phyloP scores from a whole-genome alignment of 2,888 invertebrate species.

The Phaedon cochleariae region DNA sequence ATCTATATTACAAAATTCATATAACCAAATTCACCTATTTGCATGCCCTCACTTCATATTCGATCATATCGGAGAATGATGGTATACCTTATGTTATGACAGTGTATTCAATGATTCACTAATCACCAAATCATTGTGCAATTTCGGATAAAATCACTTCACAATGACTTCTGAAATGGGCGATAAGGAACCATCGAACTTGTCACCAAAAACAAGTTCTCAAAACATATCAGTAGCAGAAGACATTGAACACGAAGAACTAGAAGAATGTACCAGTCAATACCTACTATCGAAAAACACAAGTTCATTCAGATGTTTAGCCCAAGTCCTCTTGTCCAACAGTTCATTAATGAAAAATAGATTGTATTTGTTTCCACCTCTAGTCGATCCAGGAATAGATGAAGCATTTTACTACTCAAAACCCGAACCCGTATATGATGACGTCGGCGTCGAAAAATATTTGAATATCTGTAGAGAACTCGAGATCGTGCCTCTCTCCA shows the following conservation, averaged over 20 bases:
- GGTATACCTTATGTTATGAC: too few relatives aligned
- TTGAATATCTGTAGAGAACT: constrained; percentile 56
- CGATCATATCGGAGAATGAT: too few relatives aligned
- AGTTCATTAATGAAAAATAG: constrained; percentile 63
- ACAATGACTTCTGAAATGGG: not conserved
- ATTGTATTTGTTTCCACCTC: constrained; percentile 62
- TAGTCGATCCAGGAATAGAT: constrained; percentile 59
- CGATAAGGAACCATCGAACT: not conserved
- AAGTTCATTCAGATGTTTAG: constrained; percentile 57
- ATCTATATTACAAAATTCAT: too few relatives aligned
- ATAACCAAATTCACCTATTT: too few relatives aligned
- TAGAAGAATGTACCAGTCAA: constrained; percentile 40
- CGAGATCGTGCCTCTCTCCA: constrained; percentile 56
- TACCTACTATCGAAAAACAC: constrained; percentile 53
- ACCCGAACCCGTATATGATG: constrained; percentile 49
- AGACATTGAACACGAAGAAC: not conserved
- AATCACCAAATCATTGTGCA: too few relatives aligned
- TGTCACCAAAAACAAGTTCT: not conserved
- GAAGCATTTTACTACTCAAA: constrained; percentile 54
- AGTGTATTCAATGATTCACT: too few relatives aligned
- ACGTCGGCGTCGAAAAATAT: constrained; percentile 57
- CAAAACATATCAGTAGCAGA: not conserved
- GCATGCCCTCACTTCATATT: too few relatives aligned
- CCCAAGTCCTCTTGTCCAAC: constrained; percentile 59
- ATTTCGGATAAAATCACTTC: not conserved